Evolutionary conservation across 2,113 vertebrate species (phyloP).

Genomic region (Penelope pileata): DNA sequence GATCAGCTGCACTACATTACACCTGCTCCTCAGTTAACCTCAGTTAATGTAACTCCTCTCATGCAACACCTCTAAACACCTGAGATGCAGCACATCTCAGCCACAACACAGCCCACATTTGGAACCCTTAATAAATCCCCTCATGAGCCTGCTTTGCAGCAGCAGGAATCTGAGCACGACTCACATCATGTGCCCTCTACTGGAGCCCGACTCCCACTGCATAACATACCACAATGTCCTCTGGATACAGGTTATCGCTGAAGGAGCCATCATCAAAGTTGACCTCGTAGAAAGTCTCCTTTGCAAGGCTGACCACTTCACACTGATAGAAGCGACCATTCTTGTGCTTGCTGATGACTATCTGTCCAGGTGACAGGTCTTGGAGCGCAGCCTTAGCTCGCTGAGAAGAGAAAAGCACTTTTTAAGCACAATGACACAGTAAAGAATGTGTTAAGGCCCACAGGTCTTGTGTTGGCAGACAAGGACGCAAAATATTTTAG

Average conservation of each 20-base stretch:
- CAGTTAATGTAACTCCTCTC: neutral
- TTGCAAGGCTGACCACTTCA: conserved; percentile 92
- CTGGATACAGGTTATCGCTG: conserved; percentile 96
- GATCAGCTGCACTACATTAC: neutral
- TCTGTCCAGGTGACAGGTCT: conserved; percentile 91
- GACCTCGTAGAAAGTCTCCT: conserved; percentile 97
- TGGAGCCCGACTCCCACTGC: neutral
- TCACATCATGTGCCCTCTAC: neutral
- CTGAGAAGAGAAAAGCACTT: conserved; percentile 63
- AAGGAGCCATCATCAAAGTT: conserved; percentile 98
- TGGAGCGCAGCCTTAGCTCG: conserved; percentile 90
- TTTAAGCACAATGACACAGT: neutral
- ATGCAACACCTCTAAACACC: neutral
- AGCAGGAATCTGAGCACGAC: neutral
- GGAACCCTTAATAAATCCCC: neutral
- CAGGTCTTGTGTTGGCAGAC: neutral
- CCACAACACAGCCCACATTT: neutral
- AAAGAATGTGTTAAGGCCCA: neutral
- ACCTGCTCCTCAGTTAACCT: neutral
- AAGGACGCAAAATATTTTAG: neutral
- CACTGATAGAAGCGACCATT: conserved; percentile 98
- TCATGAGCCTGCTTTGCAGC: neutral
- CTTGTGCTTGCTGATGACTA: conserved; percentile 97
- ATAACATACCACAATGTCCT: conserved; percentile 94
- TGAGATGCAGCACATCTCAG: neutral